phyloP scores from a whole-genome alignment of 2,113 vertebrate genomes.

The Ptyas mucosa region DNA sequence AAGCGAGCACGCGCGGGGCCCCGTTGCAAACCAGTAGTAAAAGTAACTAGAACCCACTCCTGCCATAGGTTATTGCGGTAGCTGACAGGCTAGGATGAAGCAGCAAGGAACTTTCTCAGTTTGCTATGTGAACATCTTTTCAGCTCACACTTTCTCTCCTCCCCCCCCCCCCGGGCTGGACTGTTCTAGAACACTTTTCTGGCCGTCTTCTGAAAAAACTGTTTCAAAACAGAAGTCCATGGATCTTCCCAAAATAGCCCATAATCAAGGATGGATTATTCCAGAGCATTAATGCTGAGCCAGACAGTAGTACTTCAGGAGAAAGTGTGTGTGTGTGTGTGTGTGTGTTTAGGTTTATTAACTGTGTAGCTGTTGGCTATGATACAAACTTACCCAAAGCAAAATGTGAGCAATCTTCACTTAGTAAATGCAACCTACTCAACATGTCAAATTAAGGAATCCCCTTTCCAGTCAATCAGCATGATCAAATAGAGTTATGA shows the following conservation, averaged over 20 bases:
- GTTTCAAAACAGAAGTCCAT: background rate
- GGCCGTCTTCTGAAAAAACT: background rate
- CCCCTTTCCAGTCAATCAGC: background rate
- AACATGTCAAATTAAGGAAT: background rate
- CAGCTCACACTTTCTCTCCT: background rate
- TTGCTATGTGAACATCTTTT: background rate
- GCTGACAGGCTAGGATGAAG: background rate
- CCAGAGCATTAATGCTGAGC: background rate
- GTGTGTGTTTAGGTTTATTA: background rate
- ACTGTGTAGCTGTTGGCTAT: background rate
- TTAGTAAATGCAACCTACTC: background rate
- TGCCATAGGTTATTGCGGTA: background rate
- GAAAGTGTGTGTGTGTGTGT: background rate
- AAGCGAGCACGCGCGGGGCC: too few relatives aligned
- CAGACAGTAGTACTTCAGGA: background rate
- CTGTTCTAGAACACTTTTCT: background rate
- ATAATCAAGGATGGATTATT: background rate
- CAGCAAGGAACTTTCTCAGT: background rate
- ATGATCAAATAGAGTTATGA: background rate
- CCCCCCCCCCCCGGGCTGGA: background rate
- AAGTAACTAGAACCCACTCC: too few relatives aligned
- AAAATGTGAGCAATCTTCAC: background rate
- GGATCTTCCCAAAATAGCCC: background rate
- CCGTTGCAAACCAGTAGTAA: too few relatives aligned
- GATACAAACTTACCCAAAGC: background rate